Conservation (phyloP, 2,888 invertebrate species). For the Drosophila formosana region DNA sequence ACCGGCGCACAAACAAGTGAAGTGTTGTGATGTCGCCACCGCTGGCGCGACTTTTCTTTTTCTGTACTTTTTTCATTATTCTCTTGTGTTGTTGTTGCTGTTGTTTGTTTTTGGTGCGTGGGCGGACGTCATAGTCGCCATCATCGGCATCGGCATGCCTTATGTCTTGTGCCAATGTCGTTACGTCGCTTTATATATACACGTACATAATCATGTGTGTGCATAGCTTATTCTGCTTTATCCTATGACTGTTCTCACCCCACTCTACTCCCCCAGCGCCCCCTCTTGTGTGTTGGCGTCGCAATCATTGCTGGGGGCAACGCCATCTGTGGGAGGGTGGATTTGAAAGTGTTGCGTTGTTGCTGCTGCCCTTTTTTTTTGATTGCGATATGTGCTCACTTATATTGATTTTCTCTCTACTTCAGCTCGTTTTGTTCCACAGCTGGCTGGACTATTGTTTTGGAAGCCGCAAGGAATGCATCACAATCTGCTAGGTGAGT, state of each 20-base stretch:
- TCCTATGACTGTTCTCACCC: conserved; percentile 18
- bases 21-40: conserved; percentile 63
- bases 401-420: conserved; percentile 48
- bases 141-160: conserved; percentile 6
- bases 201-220: conserved; percentile 3
- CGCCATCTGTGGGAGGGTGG: conserved; percentile 41
- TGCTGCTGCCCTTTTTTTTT: conserved; percentile 17
- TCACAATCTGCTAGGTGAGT: conserved; percentile 40
- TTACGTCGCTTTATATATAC: conserved; percentile 39
- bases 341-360: conserved; percentile 25
- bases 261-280: background rate
- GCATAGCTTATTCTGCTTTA: conserved; percentile 6
- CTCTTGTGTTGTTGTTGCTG: background rate
- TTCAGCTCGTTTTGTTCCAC: conserved; percentile 6
- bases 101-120: conserved; percentile 43
- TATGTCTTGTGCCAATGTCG: conserved; percentile 62
- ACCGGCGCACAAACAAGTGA: conserved; percentile 54
- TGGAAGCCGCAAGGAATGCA: conserved; percentile 6
- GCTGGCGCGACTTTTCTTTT: conserved; percentile 22
- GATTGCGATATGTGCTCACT: conserved; percentile 33
- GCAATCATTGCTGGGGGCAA: conserved; percentile 54
- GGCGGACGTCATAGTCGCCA: conserved; percentile 59
- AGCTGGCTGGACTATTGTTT: conserved; percentile 13
- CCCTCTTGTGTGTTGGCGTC: conserved; percentile 44
- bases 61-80: conserved; percentile 13